Percentiles rank a stretch among this genome's conserved stretches.
phyloP scores from a whole-genome alignment of 2,797 vertebrate species.

The Acipenser transmontanus region DNA sequence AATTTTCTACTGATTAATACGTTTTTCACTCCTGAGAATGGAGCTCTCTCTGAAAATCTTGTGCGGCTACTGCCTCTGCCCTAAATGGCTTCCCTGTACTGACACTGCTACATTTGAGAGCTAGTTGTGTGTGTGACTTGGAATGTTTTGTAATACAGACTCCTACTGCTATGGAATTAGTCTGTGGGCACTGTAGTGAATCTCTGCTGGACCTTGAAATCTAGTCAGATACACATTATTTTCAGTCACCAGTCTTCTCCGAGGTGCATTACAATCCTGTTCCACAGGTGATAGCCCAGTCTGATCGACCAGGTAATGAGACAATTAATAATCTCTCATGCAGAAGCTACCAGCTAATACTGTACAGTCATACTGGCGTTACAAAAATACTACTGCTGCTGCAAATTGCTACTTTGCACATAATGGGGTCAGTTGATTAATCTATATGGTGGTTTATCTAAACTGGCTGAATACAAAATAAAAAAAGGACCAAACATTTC shows the following conservation, averaged over 20 bases:
- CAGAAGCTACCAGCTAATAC: neutral
- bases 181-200: neutral
- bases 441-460: no score
- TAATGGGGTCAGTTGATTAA: no score
- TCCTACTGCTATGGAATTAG: slow-evolving; percentile 6
- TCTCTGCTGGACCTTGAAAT: neutral
- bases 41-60: neutral
- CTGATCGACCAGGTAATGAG: neutral
- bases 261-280: neutral
- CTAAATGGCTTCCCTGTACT: neutral
- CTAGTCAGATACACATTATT: neutral
- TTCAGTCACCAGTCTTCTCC: neutral
- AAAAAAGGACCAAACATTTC: no score
- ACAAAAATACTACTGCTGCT: no score
- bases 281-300: neutral
- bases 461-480: no score
- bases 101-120: slow-evolving; percentile 3
- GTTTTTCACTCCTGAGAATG: neutral
- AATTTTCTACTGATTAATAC: neutral
- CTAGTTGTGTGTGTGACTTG: slow-evolving; percentile 11
- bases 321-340: neutral
- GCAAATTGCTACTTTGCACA: no score
- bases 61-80: neutral
- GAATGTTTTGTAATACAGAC: slow-evolving; percentile 9
- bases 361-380: neutral